phyloP scores from a whole-genome alignment of 1,140 invertebrate genomes.

The Whitmania pigra region DNA sequence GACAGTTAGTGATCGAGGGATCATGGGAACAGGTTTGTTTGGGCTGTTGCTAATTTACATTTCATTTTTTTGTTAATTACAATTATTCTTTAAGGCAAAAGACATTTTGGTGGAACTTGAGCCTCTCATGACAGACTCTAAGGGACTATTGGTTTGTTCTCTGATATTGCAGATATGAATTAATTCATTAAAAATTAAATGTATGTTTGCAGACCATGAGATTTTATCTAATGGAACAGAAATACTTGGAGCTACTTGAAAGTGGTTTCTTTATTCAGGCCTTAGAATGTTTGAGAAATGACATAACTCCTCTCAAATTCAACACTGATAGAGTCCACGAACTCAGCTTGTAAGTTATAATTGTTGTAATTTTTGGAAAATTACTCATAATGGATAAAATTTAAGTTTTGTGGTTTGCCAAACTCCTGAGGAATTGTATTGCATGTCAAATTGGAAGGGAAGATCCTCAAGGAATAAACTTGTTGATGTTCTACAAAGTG shows the following conservation, averaged over 20 bases:
- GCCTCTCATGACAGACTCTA: conserved; percentile 5
- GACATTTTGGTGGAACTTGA: conserved; percentile 12
- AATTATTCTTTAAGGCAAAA: not conserved
- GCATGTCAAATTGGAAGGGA: no score
- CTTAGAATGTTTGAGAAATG: conserved; percentile 78
- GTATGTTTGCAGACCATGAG: conserved; percentile 62
- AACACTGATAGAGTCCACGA: conserved; percentile 86
- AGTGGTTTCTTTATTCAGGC: conserved; percentile 80
- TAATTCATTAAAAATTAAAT: no score
- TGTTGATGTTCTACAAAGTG: no score
- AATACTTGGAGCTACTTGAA: conserved; percentile 87
- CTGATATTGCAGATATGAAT: no score
- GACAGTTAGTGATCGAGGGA: conserved; percentile 80
- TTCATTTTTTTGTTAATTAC: not conserved
- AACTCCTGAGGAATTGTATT: no score
- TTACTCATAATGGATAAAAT: no score
- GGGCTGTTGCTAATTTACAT: not conserved
- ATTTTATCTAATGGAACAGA: conserved; percentile 87
- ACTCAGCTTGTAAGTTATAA: conserved; percentile 47
- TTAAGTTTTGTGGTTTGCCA: no score
- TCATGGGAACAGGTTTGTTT: conserved; percentile 66
- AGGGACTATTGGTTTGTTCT: conserved; percentile 8
- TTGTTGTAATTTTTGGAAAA: no score
- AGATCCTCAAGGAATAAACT: no score
- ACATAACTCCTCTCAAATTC: conserved; percentile 82